Conservation (phyloP, 2,888 invertebrate species). For the Drosophila borborema region DNA sequence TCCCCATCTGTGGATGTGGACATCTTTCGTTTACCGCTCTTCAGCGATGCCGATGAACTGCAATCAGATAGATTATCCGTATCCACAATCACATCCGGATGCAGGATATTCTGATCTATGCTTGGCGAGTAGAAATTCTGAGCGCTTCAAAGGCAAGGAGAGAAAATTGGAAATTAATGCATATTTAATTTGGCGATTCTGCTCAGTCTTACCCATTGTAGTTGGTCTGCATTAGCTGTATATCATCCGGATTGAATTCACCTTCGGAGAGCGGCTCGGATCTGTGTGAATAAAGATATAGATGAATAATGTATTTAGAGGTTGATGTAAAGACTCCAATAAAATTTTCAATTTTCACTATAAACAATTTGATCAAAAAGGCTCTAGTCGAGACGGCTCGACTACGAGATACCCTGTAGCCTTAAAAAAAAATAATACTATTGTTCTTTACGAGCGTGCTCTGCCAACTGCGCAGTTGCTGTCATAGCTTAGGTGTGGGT, state of each 20-base stretch:
- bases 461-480: no score
- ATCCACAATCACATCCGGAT: conserved; percentile 85
- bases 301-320: background rate
- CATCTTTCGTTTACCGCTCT: conserved; percentile 82
- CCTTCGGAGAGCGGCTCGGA: conserved; percentile 84
- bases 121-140: conserved; percentile 83
- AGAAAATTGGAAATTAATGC: background rate
- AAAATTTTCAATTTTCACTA: background rate
- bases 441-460: no score
- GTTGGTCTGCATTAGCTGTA: conserved; percentile 84
- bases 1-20: conserved; percentile 85
- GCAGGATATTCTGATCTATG: conserved; percentile 83
- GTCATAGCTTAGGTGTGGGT: no score
- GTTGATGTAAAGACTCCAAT: background rate
- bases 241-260: conserved; percentile 84
- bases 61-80: conserved; percentile 84
- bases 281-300: conserved; percentile 49
- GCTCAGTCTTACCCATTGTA: conserved; percentile 82
- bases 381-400: no score
- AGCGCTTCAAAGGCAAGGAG: conserved; percentile 62
- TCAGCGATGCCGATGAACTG: conserved; percentile 69
- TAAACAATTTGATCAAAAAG: no score
- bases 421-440: no score
- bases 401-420: no score
- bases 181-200: background rate